These are phyloP conservation scores for Apomyelois bistriatella DNA, from an alignment of 2,888 invertebrate species.

Conservation along the genomic window DNA sequence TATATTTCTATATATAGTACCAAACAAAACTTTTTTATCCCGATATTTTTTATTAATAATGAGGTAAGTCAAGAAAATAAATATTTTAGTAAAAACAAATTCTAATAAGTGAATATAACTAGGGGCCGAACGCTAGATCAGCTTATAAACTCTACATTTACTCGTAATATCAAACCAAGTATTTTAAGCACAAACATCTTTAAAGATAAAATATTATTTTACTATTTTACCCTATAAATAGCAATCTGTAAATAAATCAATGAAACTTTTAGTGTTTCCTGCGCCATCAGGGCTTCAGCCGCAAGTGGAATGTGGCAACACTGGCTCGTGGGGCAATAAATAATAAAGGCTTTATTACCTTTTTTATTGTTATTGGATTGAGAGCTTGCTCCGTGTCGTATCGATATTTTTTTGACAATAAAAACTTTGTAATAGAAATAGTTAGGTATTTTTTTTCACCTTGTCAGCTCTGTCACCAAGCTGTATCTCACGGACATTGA, in stretches of 20 bases:
- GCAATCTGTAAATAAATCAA: constrained; percentile 5
- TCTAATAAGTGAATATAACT: too few relatives aligned
- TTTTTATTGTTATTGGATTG: constrained; percentile 73
- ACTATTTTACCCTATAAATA: not conserved
- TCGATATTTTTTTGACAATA: constrained; percentile 43
- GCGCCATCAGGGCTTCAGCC: not conserved
- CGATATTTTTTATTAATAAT: too few relatives aligned
- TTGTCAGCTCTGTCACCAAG: too few relatives aligned
- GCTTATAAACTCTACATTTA: too few relatives aligned
- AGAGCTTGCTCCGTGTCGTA: constrained; percentile 41
- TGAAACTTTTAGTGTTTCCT: not conserved
- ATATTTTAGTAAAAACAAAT: too few relatives aligned
- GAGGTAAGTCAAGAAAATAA: too few relatives aligned
- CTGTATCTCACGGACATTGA: too few relatives aligned
- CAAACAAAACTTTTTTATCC: too few relatives aligned
- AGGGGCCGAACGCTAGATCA: too few relatives aligned
- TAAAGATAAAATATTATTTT: not conserved
- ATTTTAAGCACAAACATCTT: too few relatives aligned
- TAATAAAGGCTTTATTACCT: constrained; percentile 63
- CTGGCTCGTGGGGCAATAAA: constrained; percentile 47
- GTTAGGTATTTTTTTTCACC: not conserved
- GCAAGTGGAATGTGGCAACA: constrained; percentile 5
- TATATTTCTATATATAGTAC: too few relatives aligned
- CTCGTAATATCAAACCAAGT: too few relatives aligned
- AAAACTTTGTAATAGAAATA: constrained; percentile 29